A percentile compares a stretch with the other conserved stretches of the same genome.
phyloP scores from a whole-genome alignment of 2,888 invertebrate genomes.

The Mythimna ferrago region DNA sequence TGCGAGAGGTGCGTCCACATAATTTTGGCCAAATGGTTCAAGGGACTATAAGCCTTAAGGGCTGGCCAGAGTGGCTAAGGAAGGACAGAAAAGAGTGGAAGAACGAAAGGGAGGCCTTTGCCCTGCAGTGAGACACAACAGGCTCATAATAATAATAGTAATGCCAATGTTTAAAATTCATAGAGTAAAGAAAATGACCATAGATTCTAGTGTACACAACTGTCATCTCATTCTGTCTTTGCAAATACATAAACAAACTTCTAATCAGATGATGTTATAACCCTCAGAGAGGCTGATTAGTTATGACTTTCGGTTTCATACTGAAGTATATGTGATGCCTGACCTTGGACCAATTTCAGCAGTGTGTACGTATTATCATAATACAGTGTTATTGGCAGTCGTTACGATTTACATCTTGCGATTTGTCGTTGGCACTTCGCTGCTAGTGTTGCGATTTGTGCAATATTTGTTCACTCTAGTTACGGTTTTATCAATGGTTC shows the following conservation, averaged over 20 bases:
- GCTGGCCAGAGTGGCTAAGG: too few species aligned
- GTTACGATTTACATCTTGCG: constrained; percentile 36
- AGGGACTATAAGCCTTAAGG: too few species aligned
- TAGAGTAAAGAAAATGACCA: neutral
- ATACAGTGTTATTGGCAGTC: constrained; percentile 31
- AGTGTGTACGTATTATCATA: constrained; percentile 17
- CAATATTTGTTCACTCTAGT: neutral
- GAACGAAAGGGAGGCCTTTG: too few species aligned
- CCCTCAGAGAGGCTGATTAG: constrained; percentile 24
- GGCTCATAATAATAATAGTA: too few species aligned
- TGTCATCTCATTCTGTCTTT: neutral
- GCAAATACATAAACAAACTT: neutral
- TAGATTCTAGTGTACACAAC: too few species aligned
- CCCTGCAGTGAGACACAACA: too few species aligned
- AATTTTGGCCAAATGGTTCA: too few species aligned
- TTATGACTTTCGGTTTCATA: constrained; percentile 35
- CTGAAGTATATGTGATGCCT: constrained; percentile 22
- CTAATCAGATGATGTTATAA: neutral
- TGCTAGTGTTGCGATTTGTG: neutral
- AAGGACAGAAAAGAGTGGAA: too few species aligned
- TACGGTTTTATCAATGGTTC: neutral
- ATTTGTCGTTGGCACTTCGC: constrained; percentile 27
- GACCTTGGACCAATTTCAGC: constrained; percentile 52
- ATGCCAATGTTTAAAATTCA: neutral
- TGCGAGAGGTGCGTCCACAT: too few species aligned